A percentile compares a stretch with the other conserved stretches of the same genome.
Evolutionary conservation across 1,140 invertebrate species (phyloP).

Genomic region (Drosophila bifasciata): DNA sequence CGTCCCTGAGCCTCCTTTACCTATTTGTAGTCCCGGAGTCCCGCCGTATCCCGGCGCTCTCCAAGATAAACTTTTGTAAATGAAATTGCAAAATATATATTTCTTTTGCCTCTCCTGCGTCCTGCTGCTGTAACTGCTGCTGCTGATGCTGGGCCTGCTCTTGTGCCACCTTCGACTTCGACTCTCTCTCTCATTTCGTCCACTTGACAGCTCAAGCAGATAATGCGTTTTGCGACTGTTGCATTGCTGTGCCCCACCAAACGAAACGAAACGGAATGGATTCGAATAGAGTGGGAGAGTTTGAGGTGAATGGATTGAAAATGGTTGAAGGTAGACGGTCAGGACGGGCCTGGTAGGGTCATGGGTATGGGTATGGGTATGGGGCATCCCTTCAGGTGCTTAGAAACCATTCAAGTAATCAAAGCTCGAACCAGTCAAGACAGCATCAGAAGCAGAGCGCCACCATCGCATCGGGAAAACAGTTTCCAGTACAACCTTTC

Average conservation of each 20-base stretch:
- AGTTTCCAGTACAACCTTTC: conserved; percentile 16
- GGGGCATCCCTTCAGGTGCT: conserved; percentile 56
- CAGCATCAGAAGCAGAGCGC: conserved; percentile 11
- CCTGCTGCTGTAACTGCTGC: not conserved
- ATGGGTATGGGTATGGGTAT: not conserved
- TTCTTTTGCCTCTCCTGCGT: conserved; percentile 24
- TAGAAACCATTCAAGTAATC: conserved; percentile 77
- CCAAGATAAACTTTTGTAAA: conserved; percentile 80
- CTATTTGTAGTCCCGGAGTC: conserved; percentile 29
- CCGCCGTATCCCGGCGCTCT: conserved; percentile 57
- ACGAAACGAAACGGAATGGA: conserved; percentile 15
- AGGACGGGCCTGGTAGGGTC: not conserved
- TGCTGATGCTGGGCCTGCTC: conserved; percentile 9
- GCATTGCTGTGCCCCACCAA: conserved; percentile 40
- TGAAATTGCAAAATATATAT: conserved; percentile 78
- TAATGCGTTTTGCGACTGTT: conserved; percentile 81
- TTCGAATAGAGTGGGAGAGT: no score
- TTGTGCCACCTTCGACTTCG: conserved; percentile 16
- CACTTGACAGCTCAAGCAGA: conserved; percentile 76
- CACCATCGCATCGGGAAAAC: conserved; percentile 62
- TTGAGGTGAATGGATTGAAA: no score
- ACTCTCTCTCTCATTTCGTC: conserved; percentile 35
- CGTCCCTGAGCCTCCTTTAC: conserved; percentile 29
- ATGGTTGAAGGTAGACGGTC: no score
- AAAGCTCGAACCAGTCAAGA: conserved; percentile 58